A percentile compares a stretch with the other conserved stretches of the same genome.
These are phyloP conservation scores for Notarius lentiginosus DNA, from an alignment of 2,113 vertebrate genomes.

Conservation along the genomic window DNA sequence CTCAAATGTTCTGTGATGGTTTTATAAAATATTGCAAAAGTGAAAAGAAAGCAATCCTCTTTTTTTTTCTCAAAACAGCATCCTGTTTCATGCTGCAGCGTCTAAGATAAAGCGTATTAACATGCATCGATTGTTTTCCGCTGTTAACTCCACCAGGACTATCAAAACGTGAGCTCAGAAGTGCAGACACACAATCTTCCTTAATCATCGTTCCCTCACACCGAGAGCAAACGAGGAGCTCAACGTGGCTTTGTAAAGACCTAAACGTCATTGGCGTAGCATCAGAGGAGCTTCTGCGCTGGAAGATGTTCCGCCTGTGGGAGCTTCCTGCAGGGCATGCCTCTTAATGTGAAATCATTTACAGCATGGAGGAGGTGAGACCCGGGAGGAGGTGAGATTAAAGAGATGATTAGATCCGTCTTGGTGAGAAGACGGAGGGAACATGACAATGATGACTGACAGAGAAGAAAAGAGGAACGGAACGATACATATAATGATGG, in stretches of 20 bases:
- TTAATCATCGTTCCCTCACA: slow-evolving; percentile 63
- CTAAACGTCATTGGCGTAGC: slow-evolving; percentile 44
- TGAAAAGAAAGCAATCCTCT: slow-evolving; percentile 61
- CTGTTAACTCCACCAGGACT: slow-evolving; percentile 26
- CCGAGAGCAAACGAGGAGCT: slow-evolving; percentile 41
- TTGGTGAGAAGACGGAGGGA: slow-evolving; percentile 6
- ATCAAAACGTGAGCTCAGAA: slow-evolving; percentile 56
- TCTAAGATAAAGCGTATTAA: slow-evolving; percentile 34
- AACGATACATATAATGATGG: slow-evolving; percentile 15
- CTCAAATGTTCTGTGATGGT: neutral
- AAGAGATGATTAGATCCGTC: slow-evolving; percentile 42
- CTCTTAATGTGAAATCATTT: slow-evolving; percentile 53
- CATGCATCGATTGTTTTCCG: slow-evolving; percentile 29
- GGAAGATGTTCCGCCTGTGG: slow-evolving; percentile 59
- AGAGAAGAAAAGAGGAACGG: slow-evolving; percentile 16
- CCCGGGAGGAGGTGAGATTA: slow-evolving; percentile 41
- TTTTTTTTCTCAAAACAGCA: slow-evolving; percentile 59
- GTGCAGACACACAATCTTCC: slow-evolving; percentile 55
- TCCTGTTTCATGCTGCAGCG: neutral
- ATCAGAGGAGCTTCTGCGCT: slow-evolving; percentile 57
- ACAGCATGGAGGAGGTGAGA: slow-evolving; percentile 38
- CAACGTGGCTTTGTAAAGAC: slow-evolving; percentile 30
- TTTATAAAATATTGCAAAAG: slow-evolving; percentile 56
- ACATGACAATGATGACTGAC: neutral
- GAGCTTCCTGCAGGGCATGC: slow-evolving; percentile 53